Base-by-base conservation (phyloP, 2,888 invertebrate species). In the Amblyjoppa fuscipennis region DNA sequence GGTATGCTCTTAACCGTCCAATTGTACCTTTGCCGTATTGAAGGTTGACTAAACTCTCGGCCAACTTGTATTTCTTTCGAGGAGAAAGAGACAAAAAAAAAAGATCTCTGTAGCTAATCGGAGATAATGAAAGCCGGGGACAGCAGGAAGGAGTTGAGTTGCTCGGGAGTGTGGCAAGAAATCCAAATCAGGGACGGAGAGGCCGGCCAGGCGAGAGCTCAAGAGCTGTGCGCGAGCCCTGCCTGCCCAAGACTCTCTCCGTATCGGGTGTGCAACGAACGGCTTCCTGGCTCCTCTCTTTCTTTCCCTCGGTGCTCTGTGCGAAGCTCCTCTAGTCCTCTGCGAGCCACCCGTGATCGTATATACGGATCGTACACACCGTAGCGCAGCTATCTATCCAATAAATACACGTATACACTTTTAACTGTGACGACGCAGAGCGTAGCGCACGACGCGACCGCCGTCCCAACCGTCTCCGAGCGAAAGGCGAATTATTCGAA, bases 131-230 rank as follows among this genome's bases (percentile, higher is more conserved):
- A 45, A 75, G 53, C 9, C 53, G 64, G n/a, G 61, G 20, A 83
- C 87, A 87, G 83, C 45, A 45, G 85, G 87, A 88, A 87, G 88
- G 83, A 89, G 87, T 90, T 84, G 86, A 79, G 87, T 87, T 83
- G 86, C 59, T 64, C 77, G 64, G 53, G 70, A 78, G 61, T 61
- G 61, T 84, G 81, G 81, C 34, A 78, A 81, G 84, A 84, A 81
- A 77, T 84, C 84, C 77, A 81, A 84, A 84, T 84, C 81, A 74
- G 76, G 80, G 66, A 76, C 64, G 64, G 49, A 38, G 45, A 34
- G 68, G 81, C 38, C 34, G 74, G 73, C 45, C 45, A 45, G 34
- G 66, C 69, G 74, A 85, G 80, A 81, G 81, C 71, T 77, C 68
- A 68, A 68, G 84, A 71, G 77, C 70, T 66, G 64, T 38, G 56